Evolutionary conservation across 2,888 invertebrate species (phyloP), one percentile per base, ranked within the genome.

Genomic region (Dichetophora obliterata): DNA sequence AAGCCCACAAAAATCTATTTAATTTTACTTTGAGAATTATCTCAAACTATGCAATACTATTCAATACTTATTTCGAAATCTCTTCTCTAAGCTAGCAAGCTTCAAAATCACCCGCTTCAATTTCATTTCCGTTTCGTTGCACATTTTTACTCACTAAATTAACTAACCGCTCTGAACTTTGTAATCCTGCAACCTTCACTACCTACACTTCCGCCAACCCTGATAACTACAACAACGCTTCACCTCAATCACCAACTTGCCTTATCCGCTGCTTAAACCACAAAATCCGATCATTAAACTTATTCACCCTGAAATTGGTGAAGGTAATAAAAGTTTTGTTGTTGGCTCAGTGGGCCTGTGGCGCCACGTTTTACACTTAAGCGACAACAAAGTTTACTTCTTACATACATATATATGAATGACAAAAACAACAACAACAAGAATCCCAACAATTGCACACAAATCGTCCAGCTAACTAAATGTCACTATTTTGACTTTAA

Each of bases 221-320:
- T 22, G 19, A 19, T 22, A 6, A 19, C 22, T 19, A 19, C 19
- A 54, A 22, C 19, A 5, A 24, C 11, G 9, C 54, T 19, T 54
- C n/a, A 63, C 31, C 63, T 63, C 50, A 48, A 11, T 66, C n/a
- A 37, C 48, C 66, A 37, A 19, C 19, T 48, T 43, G 22, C 54
- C 22, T 24, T 54, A 54, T 24, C 19, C 54, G 22, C 22, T 27
- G 19, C 34, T 59, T 31, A 34, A 27, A 48, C 65, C 74, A 75
- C 75, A 66, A 37, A 75, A 75, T 75, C 75, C 66, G 31, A 75
- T 65, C 75, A 66, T 75, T 75, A 75, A 75, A 75, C 54, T 66
- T 66, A 34, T 65, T 66, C 75, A 66, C 57, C 66, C 75, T 66
- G 66, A 75, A 75, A 65, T 66, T 52, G 75, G 65, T 52, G 52